A percentile compares a stretch with the other conserved stretches of the same genome.
Evolutionary conservation across 2,888 invertebrate species (phyloP).

Genomic region (Diaphora mendica): DNA sequence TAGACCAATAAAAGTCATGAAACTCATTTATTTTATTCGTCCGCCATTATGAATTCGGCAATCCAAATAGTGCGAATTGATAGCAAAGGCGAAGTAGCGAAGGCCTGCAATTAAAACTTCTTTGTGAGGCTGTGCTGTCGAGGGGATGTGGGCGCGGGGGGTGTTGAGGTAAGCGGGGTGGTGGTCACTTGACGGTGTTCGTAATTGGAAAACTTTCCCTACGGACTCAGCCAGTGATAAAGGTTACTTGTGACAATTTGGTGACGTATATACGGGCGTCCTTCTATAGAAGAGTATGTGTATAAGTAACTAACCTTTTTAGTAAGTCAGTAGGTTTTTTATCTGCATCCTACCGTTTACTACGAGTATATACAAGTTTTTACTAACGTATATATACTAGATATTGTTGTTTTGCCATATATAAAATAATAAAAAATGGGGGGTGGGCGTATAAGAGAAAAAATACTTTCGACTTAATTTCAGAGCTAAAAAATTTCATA

Average conservation of each 20-base stretch:
- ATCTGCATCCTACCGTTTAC: neutral
- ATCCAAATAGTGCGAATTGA: constrained; percentile 79
- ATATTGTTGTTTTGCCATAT: too few relatives aligned
- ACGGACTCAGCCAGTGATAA: constrained; percentile 63
- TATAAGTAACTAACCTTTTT: neutral
- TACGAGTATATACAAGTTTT: neutral
- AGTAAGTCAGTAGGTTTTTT: neutral
- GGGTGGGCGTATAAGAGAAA: too few relatives aligned
- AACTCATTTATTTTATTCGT: constrained; percentile 46
- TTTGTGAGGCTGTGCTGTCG: constrained; percentile 73
- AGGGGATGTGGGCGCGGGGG: constrained; percentile 35
- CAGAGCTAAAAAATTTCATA: too few relatives aligned
- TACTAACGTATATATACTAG: too few relatives aligned
- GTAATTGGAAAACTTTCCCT: constrained; percentile 80
- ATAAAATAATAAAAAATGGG: too few relatives aligned
- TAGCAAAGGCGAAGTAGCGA: constrained; percentile 76
- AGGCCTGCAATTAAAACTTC: constrained; percentile 85
- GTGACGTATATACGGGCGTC: constrained; percentile 33
- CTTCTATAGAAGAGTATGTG: neutral
- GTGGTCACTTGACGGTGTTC: constrained; percentile 79
- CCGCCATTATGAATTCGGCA: constrained; percentile 57
- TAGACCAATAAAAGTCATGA: constrained; percentile 31
- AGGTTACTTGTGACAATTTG: constrained; percentile 75
- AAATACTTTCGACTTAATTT: too few relatives aligned
- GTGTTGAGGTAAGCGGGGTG: constrained; percentile 49